Evolutionary conservation across 2,888 invertebrate genomes (phyloP), one percentile per base, ranked within the genome.

Genomic region (Drosophila prolongata): DNA sequence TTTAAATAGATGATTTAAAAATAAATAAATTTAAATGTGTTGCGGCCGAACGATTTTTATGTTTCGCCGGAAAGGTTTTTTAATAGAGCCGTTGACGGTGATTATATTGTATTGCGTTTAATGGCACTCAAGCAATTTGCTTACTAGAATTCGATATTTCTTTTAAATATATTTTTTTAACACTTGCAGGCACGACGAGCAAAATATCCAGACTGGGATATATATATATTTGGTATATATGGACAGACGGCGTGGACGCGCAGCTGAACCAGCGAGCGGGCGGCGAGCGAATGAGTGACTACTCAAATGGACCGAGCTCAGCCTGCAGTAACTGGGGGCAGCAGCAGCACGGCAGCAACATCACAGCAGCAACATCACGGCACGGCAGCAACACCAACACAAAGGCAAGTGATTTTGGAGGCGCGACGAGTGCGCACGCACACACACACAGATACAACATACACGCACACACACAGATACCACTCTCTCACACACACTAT

Each of bases 221-320:
- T 47, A 30, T 14, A 10, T 27, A n/a, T 10, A 14, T n/a, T 11
- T 35, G 10, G 35, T 38, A 14, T 44, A 44, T 38, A 40, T 49
- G 50, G 66, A 64, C 54, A 60, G 67, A 61, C 74, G 59, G 37
- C 71, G 64, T 83, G 72, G 79, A 70, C 83, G 83, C 88, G 88
- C 83, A 87, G 83, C 83, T 83, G 88, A 88, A 84, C 89, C 87
- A 88, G 88, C 83, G 83, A 84, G 80, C 83, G 70, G 88, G 83
- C 83, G 80, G 88, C 88, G 70, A 89, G 80, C 89, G 87, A 86
- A 89, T 79, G 77, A 81, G 77, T 77, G 76, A 85, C 64, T 80
- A 89, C 87, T 83, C 85, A 89, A 84, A 89, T 85, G 85, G 87
- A 84, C 87, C 84, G 83, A 77, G 55, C 56, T 56, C 54, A 71